Evolutionary conservation across 1,140 invertebrate genomes (phyloP), one percentile per base, ranked within the genome.

Genomic region (Tetragnatha versicolor): DNA sequence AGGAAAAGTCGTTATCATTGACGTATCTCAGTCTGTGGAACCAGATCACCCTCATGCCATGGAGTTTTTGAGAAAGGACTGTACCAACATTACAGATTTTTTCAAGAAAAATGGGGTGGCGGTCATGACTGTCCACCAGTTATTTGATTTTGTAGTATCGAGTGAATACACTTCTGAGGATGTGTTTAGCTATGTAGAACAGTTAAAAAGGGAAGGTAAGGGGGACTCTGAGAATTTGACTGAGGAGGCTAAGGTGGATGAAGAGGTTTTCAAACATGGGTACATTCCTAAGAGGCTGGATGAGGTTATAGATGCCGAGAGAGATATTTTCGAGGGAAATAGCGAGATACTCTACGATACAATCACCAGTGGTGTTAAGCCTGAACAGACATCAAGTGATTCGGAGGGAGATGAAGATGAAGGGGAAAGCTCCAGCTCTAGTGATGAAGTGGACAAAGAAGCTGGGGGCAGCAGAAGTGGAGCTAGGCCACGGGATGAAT

Each of bases 111-210:
- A 92, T 82, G 91, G 92, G 37, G 96, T 98, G 0, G 91, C 91
- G 39, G 95, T 95, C 17, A 91, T 99, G 89, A 92, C 92, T 1
- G 89, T 97, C 0, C 95, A 95, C 83, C 91, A 94, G 83, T 86
- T 99, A 53, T 99, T 99, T 89, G 93, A 98, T 85, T 98, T 98
- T 84, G 93, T 99, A 47, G 98, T 95, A 2, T 95, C 98, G 88
- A 89, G 92, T 37, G 92, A 90, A 4, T 14, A 45, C 22, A 20
- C 4, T 3, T 31, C 25, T 14, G 29, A 35, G 17, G 31, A 70
- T 39, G 20, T 27, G 17, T 51, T 22, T 7, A 14, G 55, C 12
- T 70, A 70, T 55, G 20, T 83, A 7, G 55, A 81, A 37, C 17
- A 70, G 6, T 3, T 42, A n/a, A n/a, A n/a, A n/a, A n/a, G n/a